These are phyloP conservation scores for Paedocypris sp. DNA, from an alignment of 2,113 vertebrate genomes.

Conservation along the genomic window DNA sequence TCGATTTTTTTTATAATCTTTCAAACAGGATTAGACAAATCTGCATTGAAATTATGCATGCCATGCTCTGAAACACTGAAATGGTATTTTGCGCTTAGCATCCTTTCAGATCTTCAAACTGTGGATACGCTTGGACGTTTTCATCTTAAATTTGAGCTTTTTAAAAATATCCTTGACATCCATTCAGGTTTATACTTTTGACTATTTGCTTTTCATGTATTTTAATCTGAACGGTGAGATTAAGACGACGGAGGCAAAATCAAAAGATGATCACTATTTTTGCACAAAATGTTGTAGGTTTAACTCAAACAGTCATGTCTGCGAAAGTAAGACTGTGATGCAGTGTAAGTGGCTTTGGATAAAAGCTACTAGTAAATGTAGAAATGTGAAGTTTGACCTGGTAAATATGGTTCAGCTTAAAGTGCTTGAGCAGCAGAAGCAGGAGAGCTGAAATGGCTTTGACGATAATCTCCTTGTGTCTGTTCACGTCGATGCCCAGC, in stretches of 20 bases:
- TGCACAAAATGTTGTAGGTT: no score
- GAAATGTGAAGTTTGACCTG: conserved; percentile 62
- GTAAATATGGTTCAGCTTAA: conserved; percentile 92
- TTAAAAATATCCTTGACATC: no score
- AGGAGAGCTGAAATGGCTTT: conserved; percentile 86
- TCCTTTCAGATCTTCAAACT: neutral
- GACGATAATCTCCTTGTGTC: conserved; percentile 95
- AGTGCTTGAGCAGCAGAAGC: conserved; percentile 88
- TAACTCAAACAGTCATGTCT: no score
- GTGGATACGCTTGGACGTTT: no score
- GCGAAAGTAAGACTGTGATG: no score
- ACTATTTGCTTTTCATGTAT: no score
- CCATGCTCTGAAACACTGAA: neutral
- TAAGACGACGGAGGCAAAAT: no score
- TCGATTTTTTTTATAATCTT: neutral
- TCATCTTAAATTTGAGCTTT: no score
- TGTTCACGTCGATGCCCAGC: conserved; percentile 89
- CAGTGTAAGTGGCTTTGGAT: no score
- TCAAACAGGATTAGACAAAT: conserved; percentile 11
- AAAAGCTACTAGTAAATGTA: neutral
- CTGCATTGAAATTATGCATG: neutral
- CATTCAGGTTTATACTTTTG: no score
- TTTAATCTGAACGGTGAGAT: no score
- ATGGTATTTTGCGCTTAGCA: neutral
- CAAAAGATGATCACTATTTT: no score